These are phyloP conservation scores for Poecilia gillii DNA, from an alignment of 2,797 vertebrate species.

Conservation along the genomic window DNA sequence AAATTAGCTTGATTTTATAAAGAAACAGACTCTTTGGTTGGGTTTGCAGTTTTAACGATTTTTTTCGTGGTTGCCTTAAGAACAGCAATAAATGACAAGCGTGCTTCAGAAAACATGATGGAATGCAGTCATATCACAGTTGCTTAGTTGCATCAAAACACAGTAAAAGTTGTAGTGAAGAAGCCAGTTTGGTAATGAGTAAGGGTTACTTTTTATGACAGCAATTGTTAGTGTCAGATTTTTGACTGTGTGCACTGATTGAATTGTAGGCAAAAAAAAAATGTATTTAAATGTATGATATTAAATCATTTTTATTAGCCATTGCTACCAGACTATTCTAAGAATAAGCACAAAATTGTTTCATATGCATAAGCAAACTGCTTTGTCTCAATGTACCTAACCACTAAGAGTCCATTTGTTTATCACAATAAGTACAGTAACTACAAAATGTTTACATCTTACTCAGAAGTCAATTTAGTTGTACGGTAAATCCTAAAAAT, in stretches of 20 bases:
- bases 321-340: neutral
- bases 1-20: conserved; percentile 1
- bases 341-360: neutral
- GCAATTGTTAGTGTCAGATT: neutral
- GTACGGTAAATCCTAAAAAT: neutral
- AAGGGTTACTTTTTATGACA: neutral
- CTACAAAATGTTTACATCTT: neutral
- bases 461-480: neutral
- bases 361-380: neutral
- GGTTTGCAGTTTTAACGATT: neutral
- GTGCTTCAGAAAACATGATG: neutral
- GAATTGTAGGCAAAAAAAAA: neutral
- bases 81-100: neutral
- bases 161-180: neutral
- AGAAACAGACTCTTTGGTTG: neutral
- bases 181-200: neutral
- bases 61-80: neutral
- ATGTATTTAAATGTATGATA: neutral
- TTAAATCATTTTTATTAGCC: neutral
- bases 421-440: neutral
- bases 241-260: neutral
- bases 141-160: neutral
- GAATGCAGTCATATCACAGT: neutral
- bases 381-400: neutral
- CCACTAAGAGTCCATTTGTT: neutral